Base-by-base conservation (phyloP, 2,888 invertebrate genomes). In the Piscicola geometra region DNA sequence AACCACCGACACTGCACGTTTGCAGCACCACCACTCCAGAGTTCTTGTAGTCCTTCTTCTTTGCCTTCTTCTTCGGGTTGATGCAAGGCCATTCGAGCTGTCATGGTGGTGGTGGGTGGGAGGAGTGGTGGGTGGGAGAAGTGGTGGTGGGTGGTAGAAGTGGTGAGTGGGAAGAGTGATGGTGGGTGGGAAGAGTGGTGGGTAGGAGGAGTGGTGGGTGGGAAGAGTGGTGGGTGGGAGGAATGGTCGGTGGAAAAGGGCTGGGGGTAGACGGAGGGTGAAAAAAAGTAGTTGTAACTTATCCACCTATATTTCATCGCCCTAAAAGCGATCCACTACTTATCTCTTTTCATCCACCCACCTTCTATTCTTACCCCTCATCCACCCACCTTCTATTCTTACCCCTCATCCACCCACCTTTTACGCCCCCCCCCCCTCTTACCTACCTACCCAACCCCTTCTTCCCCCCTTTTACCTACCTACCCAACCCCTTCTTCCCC, bases 21-120 rank as follows among this genome's bases (percentile, higher is more conserved):
- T 80, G 79, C 15, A 82, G 77, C 56, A 72, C 64, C 32, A 83
- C 82, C 32, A 81, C 81, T n/a, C 85, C 85, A 21, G 84, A 84
- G 75, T 84, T 83, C 68, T 81, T 79, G 75, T 85, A 85, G 64
- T 81, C 82, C 67, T 80, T 78, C 77, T 80, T 80, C 77, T 80
- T 80, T 15, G 80, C 79, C 64, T 79, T 77, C 71, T 80, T 80
- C 77, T 80, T 80, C 1, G 78, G 79, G 69, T 80, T 80, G 66
- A 80, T 79, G 41, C 76, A 77, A 5, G 76, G 78, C 79, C 79
- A 80, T 52, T 75, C 52, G 9, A 79, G 1, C 79, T 80, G 71
- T 30, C 73, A 47, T 47, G 50, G 50, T 47, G 9, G 50, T 47
- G 9, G 21, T 15, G 9, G 50, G 60, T 18, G n/a, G n/a, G n/a